A percentile compares a stretch with the other conserved stretches of the same genome.
Evolutionary conservation across 2,797 vertebrate genomes (phyloP).

Genomic region (Euthynnus affinis): DNA sequence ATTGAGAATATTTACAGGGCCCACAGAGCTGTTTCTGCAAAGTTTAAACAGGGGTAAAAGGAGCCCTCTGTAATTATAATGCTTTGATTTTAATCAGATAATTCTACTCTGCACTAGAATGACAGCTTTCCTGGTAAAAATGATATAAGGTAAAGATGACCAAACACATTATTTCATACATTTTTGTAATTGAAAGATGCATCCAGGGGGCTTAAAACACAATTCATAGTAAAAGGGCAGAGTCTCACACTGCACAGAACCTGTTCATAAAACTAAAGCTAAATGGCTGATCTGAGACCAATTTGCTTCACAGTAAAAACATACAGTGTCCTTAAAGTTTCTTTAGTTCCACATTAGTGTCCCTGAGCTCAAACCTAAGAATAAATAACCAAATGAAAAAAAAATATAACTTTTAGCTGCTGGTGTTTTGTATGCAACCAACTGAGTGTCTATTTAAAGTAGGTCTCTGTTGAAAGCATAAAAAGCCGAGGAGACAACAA

Average conservation of each 20-base stretch:
- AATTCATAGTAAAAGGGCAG: constrained; percentile 11
- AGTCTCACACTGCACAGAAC: constrained; percentile 4
- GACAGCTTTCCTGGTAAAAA: constrained; percentile 2
- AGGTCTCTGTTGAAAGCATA: background rate
- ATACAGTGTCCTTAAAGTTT: constrained; percentile 34
- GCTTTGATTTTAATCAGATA: constrained; percentile 9
- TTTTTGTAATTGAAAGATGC: constrained; percentile 6
- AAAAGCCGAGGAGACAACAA: constrained; percentile 15
- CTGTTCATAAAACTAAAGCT: constrained; percentile 35
- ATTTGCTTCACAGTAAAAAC: constrained; percentile 43
- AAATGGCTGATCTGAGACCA: constrained; percentile 39
- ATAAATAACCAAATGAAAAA: constrained; percentile 20
- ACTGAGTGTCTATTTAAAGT: constrained; percentile 1
- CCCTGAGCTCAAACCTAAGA: constrained; percentile 22
- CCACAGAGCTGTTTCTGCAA: constrained; percentile 13
- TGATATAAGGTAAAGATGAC: background rate
- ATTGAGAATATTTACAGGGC: constrained; percentile 10
- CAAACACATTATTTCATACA: too few species aligned
- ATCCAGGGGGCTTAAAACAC: constrained; percentile 22
- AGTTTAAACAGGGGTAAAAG: constrained; percentile 17
- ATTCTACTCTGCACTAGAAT: constrained; percentile 2
- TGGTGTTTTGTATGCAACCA: background rate
- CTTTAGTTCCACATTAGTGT: constrained; percentile 23
- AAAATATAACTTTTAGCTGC: background rate
- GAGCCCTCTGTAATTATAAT: background rate